Evolutionary conservation across 1,140 invertebrate genomes (phyloP), one percentile per base, ranked within the genome.

Genomic region (Musca domestica): DNA sequence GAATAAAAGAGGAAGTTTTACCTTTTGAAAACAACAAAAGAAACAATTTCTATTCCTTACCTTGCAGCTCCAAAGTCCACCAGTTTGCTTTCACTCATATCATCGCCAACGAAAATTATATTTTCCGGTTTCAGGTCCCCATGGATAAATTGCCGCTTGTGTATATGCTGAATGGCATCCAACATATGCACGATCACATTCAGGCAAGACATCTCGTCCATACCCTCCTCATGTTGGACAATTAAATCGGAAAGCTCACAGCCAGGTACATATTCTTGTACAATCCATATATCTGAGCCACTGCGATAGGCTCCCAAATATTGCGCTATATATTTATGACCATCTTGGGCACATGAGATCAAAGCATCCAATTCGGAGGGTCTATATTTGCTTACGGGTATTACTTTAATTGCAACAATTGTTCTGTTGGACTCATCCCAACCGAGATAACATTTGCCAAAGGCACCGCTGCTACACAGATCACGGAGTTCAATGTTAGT

Each of bases 51-150:
- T 41, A 10, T 15, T 4, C 10, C 64, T 68, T 67, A 80, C 78
- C 78, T 71, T n/a, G 94, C 92, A 84, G 95, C 95, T 46, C 95
- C 94, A 86, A 96, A 96, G 81, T 96, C 94, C 0, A 96, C 90
- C 23, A 96, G 87, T 81, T 94, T 94, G 0, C 95, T 86, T 1
- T 88, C 85, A 51, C 87, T 83, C 0, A 88, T 86, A 22, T 83
- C 81, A 10, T 83, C 74, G 68, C 87, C 83, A 34, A 87, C 86
- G 74, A 93, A 95, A 3, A 94, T 81, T 9, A 95, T 83, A 82
- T 95, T 95, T 85, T 96, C 94, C 10, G 94, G 94, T 81, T 96
- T 96, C 3, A 96, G 83, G 81, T 96, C 94, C 52, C 94, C 84
- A 82, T 96, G 94, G 17, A 95, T 93, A 27, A 96, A 89, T 23